Base-by-base conservation (phyloP, 2,888 invertebrate genomes). In the Pseudolycoriella hygida region DNA sequence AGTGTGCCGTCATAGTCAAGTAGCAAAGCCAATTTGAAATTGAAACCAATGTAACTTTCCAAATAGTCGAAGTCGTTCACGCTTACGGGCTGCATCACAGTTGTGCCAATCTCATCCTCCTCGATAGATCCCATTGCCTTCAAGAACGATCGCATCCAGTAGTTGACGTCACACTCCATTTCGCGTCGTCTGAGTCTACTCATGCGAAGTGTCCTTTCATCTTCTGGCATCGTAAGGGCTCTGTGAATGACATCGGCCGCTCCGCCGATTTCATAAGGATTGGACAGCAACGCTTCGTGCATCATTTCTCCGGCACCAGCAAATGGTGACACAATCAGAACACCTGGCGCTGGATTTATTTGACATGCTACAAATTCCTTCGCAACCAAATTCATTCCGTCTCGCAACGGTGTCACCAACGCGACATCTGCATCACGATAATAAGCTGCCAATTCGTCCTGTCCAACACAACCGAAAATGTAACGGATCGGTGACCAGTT, bases 281-380 rank as follows among this genome's bases (percentile, higher is more conserved):
- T 90, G 59, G 86, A 87, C 43, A 87, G 76, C 10, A 90, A 69
- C 2, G 89, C 89, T 60, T 90, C 89, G 64, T 88, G 88, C 89
- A 90, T 89, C 72, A 85, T 88, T 62, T 89, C 88, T 1, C 88
- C 88, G 5, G 90, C 89, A 1, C 90, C 90, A 46, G 90, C 89
- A 59, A 90, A 90, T 0, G 89, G 89, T 0, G 89, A 89, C 8
- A 90, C 79, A 43, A 90, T 83, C 32, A 90, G 65, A 1, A 90
- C 89, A 2, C 90, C 90, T 0, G 83, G 87, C 0, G 83, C 79
- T 18, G 74, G 74, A 55, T 87, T 87, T 31, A 88, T 87, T 64
- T 90, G 88, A 57, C 89, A 89, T 2, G 90, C 90, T 1, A 89
- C 89, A 58, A 87, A 90, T 61, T 90, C 90, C 60, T 90, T 90